Base-by-base conservation (phyloP, 2,888 invertebrate genomes). In the Holacanthella duospinosa region DNA sequence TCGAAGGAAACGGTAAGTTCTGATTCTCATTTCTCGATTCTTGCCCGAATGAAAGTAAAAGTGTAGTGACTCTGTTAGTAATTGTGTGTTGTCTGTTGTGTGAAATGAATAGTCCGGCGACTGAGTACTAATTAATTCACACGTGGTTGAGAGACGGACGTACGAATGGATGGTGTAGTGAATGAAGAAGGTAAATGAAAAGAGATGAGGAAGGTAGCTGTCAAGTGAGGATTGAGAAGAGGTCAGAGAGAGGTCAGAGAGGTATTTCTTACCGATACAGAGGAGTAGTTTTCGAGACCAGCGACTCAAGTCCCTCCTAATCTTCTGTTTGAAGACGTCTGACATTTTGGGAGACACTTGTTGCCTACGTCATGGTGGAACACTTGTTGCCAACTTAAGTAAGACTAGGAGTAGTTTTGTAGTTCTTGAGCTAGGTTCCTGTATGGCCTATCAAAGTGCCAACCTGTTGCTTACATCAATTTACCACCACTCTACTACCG, bases 261-360 rank as follows among this genome's bases (percentile, higher is more conserved):
- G 6, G 9, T 36, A 16, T 57, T 60, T 58, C 68, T 69, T 69
- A 71, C 71, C 71, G 25, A 71, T 65, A 55, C 61, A 64, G 56
- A 71, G 63, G 44, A 71, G 66, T 43, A 71, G 64, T 64, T 69
- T 71, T 57, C 71, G 61, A 55, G 71, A 71, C 71, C 71, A 71
- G 55, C 71, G 68, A 65, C 66, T 66, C 66, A 71, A 64, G 66
- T 71, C 69, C 65, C 64, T 69, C 60, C 67, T 64, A 64, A 71
- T 68, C 64, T 65, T 67, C 55, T 64, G 67, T 58, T 64, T 67
- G 64, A 64, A 62, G 63, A 66, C 64, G 64, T 71, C 69, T 58
- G 68, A 64, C 65, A 65, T 62, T 62, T 62, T 68, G 64, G 29
- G 60, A 65, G 64, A 61, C 64, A 69, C 59, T 63, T 64, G 63